Evolutionary conservation across 1,140 invertebrate genomes (phyloP), one percentile per base, ranked within the genome.

Genomic region (Heliconius melpomene): DNA sequence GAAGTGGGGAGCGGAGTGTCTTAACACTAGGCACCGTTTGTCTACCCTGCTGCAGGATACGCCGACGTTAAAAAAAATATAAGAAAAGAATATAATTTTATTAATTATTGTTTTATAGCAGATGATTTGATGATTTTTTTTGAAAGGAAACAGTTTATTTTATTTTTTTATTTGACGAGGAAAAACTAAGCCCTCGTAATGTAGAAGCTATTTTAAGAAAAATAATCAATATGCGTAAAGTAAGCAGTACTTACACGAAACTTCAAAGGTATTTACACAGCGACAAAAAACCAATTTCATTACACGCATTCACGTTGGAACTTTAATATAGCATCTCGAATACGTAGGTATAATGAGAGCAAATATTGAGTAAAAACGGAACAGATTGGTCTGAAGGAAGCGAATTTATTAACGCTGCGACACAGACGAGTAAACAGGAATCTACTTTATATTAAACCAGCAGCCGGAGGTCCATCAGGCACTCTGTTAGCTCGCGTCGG

Each of bases 401-500:
- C 81, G 89, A 88, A 88, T 90, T 93, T 91, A 91, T 91, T 88
- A 91, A 87, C 86, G 84, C 81, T 81, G 90, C 83, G 88, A 92
- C 88, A 87, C 85, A 88, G 87, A 32, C 86, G 84, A 80, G 86
- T 86, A 90, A 92, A 92, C 85, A 90, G 76, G 85, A 87, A 87
- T 88, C 87, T 89, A 84, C 85, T 89, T 90, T 89, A 89, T 92
- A 92, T 92, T 92, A 93, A 90, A 90, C 84, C 84, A 85, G 87
- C 85, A 90, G 90, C 82, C 83, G 84, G 87, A 84, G 83, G 84
- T 88, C 87, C 86, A 88, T 89, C 86, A 87, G 87, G 86, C 78
- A 76, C 79, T 83, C 86, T 86, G 90, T 91, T 90, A 88, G 85
- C 83, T 84, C 81, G 79, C 83, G 79, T 20, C 79, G 78, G 73